Evolutionary conservation across 1,140 invertebrate genomes (phyloP), one percentile per base, ranked within the genome.

Genomic region (Drosophila yakuba): DNA sequence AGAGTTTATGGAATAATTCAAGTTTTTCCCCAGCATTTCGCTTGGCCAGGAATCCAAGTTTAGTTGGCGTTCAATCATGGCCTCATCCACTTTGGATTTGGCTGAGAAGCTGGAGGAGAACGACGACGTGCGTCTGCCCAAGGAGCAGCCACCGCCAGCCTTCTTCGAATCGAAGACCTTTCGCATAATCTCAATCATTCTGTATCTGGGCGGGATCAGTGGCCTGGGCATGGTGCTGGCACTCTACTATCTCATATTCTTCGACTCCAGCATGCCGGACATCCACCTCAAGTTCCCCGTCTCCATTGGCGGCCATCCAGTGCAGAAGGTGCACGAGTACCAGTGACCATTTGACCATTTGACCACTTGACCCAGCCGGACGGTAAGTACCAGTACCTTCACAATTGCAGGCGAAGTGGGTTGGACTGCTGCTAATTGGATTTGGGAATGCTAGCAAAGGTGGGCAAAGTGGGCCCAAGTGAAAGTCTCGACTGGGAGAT

Each of bases 241-340:
- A 11, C 44, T 92, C 1, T 92, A 92, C 52, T 92, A 78, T 44
- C 67, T 92, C 0, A 43, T 92, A 7, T 92, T 92, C 61, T 92
- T 91, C 14, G 91, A 92, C 57, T 92, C 91, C 32, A 52, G 74
- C 51, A 92, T 92, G 91, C 91, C 91, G 45, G 91, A 91, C 41
- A 92, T 92, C 25, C 88, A 92, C 69, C 57, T 90, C 23, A 86
- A 83, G 66, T 92, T 92, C 47, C 91, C 91, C 14, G 78, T 92
- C 51, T 91, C 91, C 2, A 86, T 92, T 39, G 90, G 91, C 15
- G 90, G 88, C 1, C 77, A 86, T 14, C 90, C 88, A 20, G 83
- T 90, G 52, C 91, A 92, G 58, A 91, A 91, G 15, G 80, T 91
- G 41, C 90, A 91, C 54, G 80, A 89, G 64, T 82, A 74, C 81